These are phyloP conservation scores for Procambarus virginalis DNA, from an alignment of 1,140 invertebrate species.

Conservation along the genomic window DNA sequence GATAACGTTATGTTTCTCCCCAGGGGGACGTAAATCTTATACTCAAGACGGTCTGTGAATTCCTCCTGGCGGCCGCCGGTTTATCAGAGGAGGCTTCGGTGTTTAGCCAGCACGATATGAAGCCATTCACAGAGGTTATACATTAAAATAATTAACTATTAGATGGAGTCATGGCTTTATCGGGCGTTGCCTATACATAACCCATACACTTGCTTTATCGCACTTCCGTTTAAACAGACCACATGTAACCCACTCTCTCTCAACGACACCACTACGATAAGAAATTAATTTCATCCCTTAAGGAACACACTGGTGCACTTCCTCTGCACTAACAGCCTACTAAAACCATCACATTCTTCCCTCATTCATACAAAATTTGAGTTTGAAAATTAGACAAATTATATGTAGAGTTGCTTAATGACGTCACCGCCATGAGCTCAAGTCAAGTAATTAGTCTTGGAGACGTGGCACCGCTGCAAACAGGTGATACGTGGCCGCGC, in stretches of 20 bases:
- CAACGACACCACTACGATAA: background rate
- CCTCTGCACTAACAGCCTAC: background rate
- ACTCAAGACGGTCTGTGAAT: slow-evolving; percentile 24
- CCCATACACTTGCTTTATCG: background rate
- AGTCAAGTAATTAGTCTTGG: slow-evolving; percentile 6
- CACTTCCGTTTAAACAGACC: background rate
- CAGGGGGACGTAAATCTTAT: background rate
- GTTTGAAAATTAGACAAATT: too few relatives aligned
- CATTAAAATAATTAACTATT: background rate
- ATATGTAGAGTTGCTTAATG: too few relatives aligned
- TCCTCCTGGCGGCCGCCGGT: background rate
- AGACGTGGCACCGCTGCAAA: slow-evolving; percentile 42
- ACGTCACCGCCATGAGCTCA: too few relatives aligned
- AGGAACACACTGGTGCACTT: too few relatives aligned
- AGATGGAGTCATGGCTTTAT: background rate
- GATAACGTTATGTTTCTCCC: background rate
- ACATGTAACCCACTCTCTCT: background rate
- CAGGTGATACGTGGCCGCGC: slow-evolving; percentile 58
- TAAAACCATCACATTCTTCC: background rate
- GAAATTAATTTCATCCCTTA: background rate
- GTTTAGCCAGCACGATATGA: background rate
- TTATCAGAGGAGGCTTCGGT: background rate
- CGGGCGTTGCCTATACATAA: background rate
- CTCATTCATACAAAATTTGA: background rate
- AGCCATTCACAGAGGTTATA: too few relatives aligned